A percentile compares a stretch with the other conserved stretches of the same genome.
Evolutionary conservation across 1,140 invertebrate genomes (phyloP).

Genomic region (Drosophila mojavensis): DNA sequence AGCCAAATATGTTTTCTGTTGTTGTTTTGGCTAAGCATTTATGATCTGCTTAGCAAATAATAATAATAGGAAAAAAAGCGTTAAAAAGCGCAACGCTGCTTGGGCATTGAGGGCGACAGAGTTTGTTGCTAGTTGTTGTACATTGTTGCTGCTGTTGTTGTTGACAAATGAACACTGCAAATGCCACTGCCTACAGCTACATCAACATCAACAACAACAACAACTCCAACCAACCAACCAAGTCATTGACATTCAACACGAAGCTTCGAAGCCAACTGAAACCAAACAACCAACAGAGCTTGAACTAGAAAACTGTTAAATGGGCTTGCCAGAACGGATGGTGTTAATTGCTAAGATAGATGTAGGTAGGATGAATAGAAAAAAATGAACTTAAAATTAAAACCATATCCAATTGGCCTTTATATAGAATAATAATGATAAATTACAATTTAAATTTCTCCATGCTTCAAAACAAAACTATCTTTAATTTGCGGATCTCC

Average conservation of each 20-base stretch:
- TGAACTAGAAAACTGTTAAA: slow-evolving; percentile 69
- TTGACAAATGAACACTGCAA: slow-evolving; percentile 73
- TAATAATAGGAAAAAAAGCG: slow-evolving; percentile 56
- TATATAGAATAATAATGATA: slow-evolving; percentile 31
- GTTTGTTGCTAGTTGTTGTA: slow-evolving; percentile 31
- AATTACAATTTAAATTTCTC: slow-evolving; percentile 48
- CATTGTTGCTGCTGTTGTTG: slow-evolving; percentile 18
- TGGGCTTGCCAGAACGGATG: slow-evolving; percentile 53
- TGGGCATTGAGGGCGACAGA: slow-evolving; percentile 73
- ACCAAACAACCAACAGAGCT: slow-evolving; percentile 32
- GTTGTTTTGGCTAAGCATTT: slow-evolving; percentile 36
- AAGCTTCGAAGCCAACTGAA: slow-evolving; percentile 13
- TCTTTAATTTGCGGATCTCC: slow-evolving; percentile 55
- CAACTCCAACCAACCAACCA: slow-evolving; percentile 35
- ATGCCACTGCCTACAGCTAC: slow-evolving; percentile 43
- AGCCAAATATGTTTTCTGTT: slow-evolving; percentile 46
- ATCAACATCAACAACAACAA: slow-evolving; percentile 35
- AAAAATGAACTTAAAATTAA: neutral
- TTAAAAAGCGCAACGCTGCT: slow-evolving; percentile 70
- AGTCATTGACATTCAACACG: slow-evolving; percentile 73
- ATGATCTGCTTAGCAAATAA: slow-evolving; percentile 70
- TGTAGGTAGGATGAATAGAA: neutral
- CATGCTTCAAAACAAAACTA: slow-evolving; percentile 36
- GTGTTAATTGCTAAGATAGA: slow-evolving; percentile 60
- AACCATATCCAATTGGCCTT: slow-evolving; percentile 22